Percentiles rank a stretch among this genome's conserved stretches.
Evolutionary conservation across 2,888 invertebrate genomes (phyloP).

Genomic region (Amphipyra berbera): DNA sequence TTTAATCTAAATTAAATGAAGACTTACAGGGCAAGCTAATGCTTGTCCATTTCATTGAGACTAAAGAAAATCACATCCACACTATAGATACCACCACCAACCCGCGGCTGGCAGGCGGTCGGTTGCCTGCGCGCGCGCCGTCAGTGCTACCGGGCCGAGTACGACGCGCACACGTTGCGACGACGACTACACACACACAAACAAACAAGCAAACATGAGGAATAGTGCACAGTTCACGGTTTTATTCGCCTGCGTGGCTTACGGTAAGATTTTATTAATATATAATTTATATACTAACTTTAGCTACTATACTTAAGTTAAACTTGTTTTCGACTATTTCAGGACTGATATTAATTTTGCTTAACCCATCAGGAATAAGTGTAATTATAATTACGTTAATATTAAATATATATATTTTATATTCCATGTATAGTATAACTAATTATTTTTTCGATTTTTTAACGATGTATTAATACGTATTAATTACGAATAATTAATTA

Average conservation of each 20-base stretch:
- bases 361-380: too few species aligned
- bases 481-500: neutral
- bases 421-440: too few species aligned
- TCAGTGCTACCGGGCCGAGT: conserved; percentile 81
- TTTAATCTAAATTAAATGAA: too few species aligned
- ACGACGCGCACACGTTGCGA: conserved; percentile 81
- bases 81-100: conserved; percentile 71
- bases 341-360: too few species aligned
- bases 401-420: too few species aligned
- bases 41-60: too few species aligned
- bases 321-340: too few species aligned
- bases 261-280: conserved; percentile 72
- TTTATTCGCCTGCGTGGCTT: conserved; percentile 78
- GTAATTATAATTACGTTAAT: too few species aligned
- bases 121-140: conserved; percentile 66
- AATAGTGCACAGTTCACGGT: conserved; percentile 78
- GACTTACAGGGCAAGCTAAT: too few species aligned
- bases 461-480: too few species aligned
- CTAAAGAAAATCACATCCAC: conserved; percentile 37
- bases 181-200: conserved; percentile 50
- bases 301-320: neutral
- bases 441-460: too few species aligned
- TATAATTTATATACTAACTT: neutral
- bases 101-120: conserved; percentile 64
- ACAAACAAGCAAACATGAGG: conserved; percentile 72